These are phyloP conservation scores for Lepisosteus oculatus DNA, from an alignment of 2,113 vertebrate genomes.

Conservation along the genomic window DNA sequence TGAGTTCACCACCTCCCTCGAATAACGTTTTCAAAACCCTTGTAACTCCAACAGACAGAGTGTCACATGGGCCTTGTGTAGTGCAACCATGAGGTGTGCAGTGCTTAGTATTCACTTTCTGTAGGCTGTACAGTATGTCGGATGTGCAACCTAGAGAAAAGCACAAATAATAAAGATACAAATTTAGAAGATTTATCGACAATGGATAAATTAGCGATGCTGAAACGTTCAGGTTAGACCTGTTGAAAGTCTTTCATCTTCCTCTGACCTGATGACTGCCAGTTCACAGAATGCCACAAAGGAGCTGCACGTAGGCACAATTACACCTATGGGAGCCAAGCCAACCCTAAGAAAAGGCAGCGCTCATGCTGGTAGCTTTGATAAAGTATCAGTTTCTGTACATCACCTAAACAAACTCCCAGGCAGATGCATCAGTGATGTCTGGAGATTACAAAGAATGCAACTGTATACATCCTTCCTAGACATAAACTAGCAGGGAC, in stretches of 20 bases:
- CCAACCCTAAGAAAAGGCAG: conserved; percentile 31
- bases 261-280: conserved; percentile 25
- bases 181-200: conserved; percentile 39
- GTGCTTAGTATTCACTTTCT: too few relatives aligned
- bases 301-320: conserved; percentile 49
- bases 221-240: conserved; percentile 49
- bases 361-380: conserved; percentile 53
- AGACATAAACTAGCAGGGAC: conserved; percentile 42
- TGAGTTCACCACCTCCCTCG: too few relatives aligned
- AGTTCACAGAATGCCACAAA: conserved; percentile 31
- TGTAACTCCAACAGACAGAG: too few relatives aligned
- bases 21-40: too few relatives aligned
- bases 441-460: conserved; percentile 54
- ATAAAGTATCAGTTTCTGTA: conserved; percentile 47
- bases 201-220: conserved; percentile 41
- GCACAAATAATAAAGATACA: too few relatives aligned
- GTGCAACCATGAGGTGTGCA: too few relatives aligned
- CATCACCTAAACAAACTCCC: conserved; percentile 46
- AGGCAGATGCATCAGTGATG: conserved; percentile 41
- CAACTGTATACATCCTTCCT: conserved; percentile 40
- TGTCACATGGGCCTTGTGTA: too few relatives aligned
- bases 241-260: conserved; percentile 45
- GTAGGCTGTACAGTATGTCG: too few relatives aligned
- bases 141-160: too few relatives aligned
- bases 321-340: conserved; percentile 31